phyloP scores from a whole-genome alignment of 2,797 vertebrate species.

The Setipinna tenuifilis region DNA sequence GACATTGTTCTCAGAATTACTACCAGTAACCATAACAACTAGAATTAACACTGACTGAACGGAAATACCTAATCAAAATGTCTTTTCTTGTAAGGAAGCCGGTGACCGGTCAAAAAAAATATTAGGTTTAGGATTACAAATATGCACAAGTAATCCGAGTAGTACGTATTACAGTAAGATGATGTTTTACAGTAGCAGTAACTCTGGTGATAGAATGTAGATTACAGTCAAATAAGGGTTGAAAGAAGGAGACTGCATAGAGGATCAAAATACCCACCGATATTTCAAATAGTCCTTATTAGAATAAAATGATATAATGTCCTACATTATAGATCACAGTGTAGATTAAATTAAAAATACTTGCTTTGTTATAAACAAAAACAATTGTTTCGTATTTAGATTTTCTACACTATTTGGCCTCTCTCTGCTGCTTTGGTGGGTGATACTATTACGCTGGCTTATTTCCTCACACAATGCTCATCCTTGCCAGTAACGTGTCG shows the following conservation, averaged over 20 bases:
- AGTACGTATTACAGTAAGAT: background rate
- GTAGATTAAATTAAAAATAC: no score
- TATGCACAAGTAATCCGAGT: background rate
- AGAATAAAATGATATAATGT: no score
- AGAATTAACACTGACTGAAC: background rate
- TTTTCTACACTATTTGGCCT: background rate
- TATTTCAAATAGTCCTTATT: no score
- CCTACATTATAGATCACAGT: background rate
- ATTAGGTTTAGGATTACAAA: background rate
- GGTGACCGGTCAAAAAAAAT: background rate
- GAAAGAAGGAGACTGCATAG: no score
- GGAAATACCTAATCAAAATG: background rate
- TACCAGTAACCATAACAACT: conserved; percentile 5
- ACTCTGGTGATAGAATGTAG: no score
- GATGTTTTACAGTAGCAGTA: no score
- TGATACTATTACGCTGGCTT: background rate
- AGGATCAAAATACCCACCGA: no score
- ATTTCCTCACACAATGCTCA: background rate
- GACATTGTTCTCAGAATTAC: conserved; percentile 41
- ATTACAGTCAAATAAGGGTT: no score
- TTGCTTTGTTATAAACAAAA: background rate
- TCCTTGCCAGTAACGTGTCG: background rate
- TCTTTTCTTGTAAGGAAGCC: background rate
- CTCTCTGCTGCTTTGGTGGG: background rate
- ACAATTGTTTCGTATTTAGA: background rate